Evolutionary conservation across 1,140 invertebrate genomes (phyloP).

Genomic region (Zaprionus taronus): DNA sequence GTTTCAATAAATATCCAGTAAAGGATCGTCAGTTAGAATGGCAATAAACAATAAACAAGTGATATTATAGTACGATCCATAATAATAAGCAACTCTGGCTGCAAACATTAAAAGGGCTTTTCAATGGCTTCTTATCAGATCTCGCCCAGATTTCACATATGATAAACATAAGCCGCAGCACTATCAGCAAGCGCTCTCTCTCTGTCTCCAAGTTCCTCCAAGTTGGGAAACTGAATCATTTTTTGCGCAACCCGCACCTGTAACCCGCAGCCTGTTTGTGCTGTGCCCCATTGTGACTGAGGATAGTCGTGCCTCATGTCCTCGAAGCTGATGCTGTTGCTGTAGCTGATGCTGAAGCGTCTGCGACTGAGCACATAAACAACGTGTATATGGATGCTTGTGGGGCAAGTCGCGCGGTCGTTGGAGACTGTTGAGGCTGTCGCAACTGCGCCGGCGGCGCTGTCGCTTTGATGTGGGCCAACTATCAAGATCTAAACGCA

Average conservation of each 20-base stretch:
- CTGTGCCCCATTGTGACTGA: slow-evolving; percentile 4
- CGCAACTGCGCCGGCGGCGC: slow-evolving; percentile 67
- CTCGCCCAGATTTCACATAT: slow-evolving; percentile 22
- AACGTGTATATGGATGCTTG: slow-evolving; percentile 52
- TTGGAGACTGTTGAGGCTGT: slow-evolving; percentile 5
- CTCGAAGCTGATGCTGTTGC: slow-evolving; percentile 4
- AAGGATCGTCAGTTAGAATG: not conserved
- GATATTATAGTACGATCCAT: not conserved
- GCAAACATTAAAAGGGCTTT: not conserved
- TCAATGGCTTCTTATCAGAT: slow-evolving; percentile 6
- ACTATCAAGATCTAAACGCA: slow-evolving; percentile 83
- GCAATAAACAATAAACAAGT: not conserved
- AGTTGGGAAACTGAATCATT: slow-evolving; percentile 3
- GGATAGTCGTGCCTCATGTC: slow-evolving; percentile 51
- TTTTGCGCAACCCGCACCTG: slow-evolving; percentile 34
- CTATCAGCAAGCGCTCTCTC: slow-evolving; percentile 1
- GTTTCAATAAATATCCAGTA: not conserved
- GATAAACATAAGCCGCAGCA: slow-evolving; percentile 18
- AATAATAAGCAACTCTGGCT: not conserved
- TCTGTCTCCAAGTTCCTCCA: not conserved
- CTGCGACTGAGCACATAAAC: slow-evolving; percentile 48
- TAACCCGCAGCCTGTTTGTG: slow-evolving; percentile 4
- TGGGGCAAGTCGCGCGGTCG: not conserved
- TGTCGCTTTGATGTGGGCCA: slow-evolving; percentile 76
- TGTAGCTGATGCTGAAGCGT: slow-evolving; percentile 1